Evolutionary conservation across 2,888 invertebrate species (phyloP).

Genomic region (Cephus pygmeus): DNA sequence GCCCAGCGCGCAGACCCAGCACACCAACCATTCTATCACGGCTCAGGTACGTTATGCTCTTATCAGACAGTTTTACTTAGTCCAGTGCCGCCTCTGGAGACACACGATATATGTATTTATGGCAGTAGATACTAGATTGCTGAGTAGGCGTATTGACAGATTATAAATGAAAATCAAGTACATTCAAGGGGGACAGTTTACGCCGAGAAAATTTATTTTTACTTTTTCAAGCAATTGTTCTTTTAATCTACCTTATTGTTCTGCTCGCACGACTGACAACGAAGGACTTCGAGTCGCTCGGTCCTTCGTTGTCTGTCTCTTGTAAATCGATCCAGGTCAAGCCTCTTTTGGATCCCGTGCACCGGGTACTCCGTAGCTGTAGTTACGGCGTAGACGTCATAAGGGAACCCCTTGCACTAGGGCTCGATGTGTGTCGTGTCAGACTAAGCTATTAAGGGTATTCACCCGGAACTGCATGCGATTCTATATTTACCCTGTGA

Average conservation of each 20-base stretch:
- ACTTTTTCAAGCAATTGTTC: too few species aligned
- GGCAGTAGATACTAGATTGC: too few species aligned
- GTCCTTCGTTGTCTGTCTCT: slow-evolving; percentile 8
- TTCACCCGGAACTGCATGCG: slow-evolving; percentile 51
- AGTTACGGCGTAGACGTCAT: too few species aligned
- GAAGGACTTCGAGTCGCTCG: too few species aligned
- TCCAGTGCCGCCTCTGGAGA: background rate
- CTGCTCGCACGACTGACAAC: too few species aligned
- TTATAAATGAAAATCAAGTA: too few species aligned
- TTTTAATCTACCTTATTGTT: too few species aligned
- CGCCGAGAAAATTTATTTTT: too few species aligned
- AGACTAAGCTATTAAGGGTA: slow-evolving; percentile 43
- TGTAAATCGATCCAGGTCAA: slow-evolving; percentile 44
- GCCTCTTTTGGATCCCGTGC: slow-evolving; percentile 27
- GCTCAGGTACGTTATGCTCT: slow-evolving; percentile 52
- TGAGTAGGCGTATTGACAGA: too few species aligned
- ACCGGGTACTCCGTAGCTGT: background rate
- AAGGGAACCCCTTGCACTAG: too few species aligned
- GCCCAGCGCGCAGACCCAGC: slow-evolving; percentile 50
- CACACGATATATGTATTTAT: too few species aligned
- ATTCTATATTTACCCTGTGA: slow-evolving; percentile 43
- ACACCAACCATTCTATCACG: slow-evolving; percentile 55
- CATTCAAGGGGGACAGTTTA: too few species aligned
- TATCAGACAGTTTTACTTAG: background rate
- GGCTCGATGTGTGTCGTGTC: slow-evolving; percentile 3